Conservation (phyloP, 2,113 vertebrate species). For the Phocoena sinus region DNA sequence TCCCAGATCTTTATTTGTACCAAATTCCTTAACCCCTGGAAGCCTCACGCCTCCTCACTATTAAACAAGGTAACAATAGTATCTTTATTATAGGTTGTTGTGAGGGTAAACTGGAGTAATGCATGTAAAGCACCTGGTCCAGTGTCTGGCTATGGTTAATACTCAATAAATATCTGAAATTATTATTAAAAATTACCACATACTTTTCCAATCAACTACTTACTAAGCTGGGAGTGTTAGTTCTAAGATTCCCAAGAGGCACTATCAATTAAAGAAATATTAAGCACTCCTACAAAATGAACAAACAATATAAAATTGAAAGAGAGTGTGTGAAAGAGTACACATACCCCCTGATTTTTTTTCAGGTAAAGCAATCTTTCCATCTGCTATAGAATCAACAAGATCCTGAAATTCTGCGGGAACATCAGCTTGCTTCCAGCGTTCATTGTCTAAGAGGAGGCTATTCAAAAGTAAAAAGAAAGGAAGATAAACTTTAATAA, state of each 20-base stretch:
- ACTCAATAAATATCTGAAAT: conserved; percentile 6
- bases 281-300: conserved; percentile 18
- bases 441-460: conserved; percentile 95
- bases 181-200: conserved; percentile 24
- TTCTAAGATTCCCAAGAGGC: neutral
- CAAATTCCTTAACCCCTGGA: neutral
- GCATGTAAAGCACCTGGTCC: neutral
- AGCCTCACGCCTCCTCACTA: neutral
- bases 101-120: neutral
- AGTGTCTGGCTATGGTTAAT: neutral
- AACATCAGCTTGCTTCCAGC: conserved; percentile 99
- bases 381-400: conserved; percentile 92
- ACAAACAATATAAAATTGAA: neutral
- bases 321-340: neutral
- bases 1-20: neutral
- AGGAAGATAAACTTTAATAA: conserved; percentile 36
- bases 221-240: neutral
- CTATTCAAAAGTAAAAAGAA: conserved; percentile 77
- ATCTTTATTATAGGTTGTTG: neutral
- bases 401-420: conserved; percentile 97
- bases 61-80: neutral
- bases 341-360: conserved; percentile 87
- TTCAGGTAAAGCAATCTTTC: conserved; percentile 91
- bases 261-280: conserved; percentile 12
- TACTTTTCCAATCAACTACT: conserved; percentile 4